Percentiles rank a stretch among this genome's conserved stretches.
Evolutionary conservation across 2,113 vertebrate species (phyloP).

Genomic region (Harpagus bidentatus): DNA sequence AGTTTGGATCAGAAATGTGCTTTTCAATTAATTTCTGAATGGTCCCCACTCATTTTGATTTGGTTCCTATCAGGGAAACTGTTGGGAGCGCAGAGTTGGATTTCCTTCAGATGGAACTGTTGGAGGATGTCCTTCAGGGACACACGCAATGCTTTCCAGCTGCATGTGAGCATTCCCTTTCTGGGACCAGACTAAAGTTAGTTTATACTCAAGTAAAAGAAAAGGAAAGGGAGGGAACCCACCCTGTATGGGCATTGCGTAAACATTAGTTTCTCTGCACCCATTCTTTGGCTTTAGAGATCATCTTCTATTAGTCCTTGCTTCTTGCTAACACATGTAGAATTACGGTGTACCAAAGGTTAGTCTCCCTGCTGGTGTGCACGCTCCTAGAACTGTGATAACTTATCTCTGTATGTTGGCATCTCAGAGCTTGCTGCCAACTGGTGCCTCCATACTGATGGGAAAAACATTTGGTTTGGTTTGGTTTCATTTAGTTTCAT

Average conservation of each 20-base stretch:
- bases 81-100: neutral
- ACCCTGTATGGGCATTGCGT: neutral
- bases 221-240: rapidly evolving
- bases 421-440: neutral
- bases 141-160: neutral
- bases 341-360: neutral
- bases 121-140: neutral
- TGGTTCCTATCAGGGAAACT: neutral
- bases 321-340: neutral
- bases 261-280: neutral
- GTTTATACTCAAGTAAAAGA: neutral
- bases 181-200: neutral
- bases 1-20: neutral
- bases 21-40: neutral
- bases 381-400: neutral
- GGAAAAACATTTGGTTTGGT: neutral
- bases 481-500: neutral
- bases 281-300: neutral
- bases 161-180: neutral
- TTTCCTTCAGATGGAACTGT: neutral
- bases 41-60: neutral
- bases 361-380: neutral
- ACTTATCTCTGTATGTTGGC: neutral
- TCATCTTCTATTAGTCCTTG: neutral
- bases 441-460: neutral